Conservation (phyloP, 2,113 vertebrate species). For the Hoplias malabaricus region DNA sequence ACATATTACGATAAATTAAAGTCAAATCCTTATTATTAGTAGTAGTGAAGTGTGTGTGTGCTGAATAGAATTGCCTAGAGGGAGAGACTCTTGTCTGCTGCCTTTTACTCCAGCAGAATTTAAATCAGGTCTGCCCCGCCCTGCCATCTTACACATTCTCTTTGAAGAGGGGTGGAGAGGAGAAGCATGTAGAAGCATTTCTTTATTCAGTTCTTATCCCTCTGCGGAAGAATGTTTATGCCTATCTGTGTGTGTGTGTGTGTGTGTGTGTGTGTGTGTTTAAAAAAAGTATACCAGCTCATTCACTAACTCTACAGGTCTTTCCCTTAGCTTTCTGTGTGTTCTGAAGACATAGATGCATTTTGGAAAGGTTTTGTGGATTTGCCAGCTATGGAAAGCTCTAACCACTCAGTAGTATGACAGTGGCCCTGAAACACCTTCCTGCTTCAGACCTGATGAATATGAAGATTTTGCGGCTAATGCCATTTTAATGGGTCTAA, state of each 20-base stretch:
- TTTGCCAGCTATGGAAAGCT: too few relatives aligned
- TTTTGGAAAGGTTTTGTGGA: neutral
- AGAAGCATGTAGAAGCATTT: neutral
- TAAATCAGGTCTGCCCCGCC: constrained; percentile 51
- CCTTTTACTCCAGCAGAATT: constrained; percentile 56
- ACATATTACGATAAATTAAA: too few relatives aligned
- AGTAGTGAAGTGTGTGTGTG: neutral
- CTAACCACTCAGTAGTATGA: neutral
- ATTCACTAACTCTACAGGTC: neutral
- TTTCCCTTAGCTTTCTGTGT: neutral
- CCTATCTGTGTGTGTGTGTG: too few relatives aligned
- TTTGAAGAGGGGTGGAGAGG: constrained; percentile 48
- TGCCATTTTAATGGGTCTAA: too few relatives aligned
- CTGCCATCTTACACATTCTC: constrained; percentile 47
- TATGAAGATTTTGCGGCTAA: too few relatives aligned
- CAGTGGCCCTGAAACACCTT: neutral
- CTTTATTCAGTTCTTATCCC: constrained; percentile 21
- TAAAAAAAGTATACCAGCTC: neutral
- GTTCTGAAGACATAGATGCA: neutral
- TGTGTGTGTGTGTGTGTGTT: neutral
- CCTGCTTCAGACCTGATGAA: neutral
- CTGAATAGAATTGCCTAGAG: constrained; percentile 40
- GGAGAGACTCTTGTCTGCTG: constrained; percentile 45
- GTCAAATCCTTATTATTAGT: neutral
- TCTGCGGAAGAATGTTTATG: too few relatives aligned